These are phyloP conservation scores for Cacatua alba DNA, from an alignment of 2,113 vertebrate species.

Conservation along the genomic window DNA sequence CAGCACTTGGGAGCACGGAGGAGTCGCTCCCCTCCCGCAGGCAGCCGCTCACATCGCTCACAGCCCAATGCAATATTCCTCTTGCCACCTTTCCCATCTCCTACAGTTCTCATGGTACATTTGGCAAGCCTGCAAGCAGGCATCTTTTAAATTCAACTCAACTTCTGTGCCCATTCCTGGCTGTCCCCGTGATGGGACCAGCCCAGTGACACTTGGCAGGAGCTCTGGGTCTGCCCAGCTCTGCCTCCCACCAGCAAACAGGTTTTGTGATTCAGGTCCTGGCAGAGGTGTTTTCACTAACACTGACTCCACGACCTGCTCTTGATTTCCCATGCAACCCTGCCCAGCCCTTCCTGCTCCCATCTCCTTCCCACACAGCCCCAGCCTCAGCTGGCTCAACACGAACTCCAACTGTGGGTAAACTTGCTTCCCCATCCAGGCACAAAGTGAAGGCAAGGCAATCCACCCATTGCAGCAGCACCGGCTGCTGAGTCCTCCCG, in stretches of 20 bases:
- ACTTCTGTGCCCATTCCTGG: background rate
- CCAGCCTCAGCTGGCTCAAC: background rate
- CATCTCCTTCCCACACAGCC: background rate
- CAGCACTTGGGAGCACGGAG: background rate
- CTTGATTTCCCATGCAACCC: background rate
- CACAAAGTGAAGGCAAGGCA: background rate
- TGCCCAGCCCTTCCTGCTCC: background rate
- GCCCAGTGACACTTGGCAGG: background rate
- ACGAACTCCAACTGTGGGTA: background rate
- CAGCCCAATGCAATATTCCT: background rate
- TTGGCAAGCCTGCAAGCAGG: background rate
- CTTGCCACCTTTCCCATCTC: background rate
- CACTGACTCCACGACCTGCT: background rate
- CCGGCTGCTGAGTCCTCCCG: background rate
- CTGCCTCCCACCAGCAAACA: background rate
- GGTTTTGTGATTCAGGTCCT: background rate
- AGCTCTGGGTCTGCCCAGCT: background rate
- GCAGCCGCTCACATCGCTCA: fast-evolving
- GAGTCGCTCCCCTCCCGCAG: background rate
- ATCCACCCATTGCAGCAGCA: fast-evolving
- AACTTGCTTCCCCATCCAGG: background rate
- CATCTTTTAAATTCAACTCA: background rate
- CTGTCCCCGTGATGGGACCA: fast-evolving
- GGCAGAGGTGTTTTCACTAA: background rate
- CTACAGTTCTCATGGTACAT: background rate